Conservation (phyloP, 2,113 vertebrate species). For the Chionomys nivalis region DNA sequence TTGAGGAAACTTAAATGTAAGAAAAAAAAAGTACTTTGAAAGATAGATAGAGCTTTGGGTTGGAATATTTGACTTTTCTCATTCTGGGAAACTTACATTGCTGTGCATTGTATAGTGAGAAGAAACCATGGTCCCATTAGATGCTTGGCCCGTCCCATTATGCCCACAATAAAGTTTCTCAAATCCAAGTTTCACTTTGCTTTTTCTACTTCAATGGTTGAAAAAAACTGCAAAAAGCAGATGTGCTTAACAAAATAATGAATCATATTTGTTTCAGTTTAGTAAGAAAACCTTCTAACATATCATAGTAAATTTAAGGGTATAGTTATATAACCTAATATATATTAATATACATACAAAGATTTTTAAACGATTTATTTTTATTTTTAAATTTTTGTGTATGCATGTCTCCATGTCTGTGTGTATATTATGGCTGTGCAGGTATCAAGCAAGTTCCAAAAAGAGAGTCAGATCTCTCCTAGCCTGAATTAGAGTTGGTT, state of each 20-base stretch:
- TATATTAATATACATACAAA: not conserved
- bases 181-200: not conserved
- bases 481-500: too few species aligned
- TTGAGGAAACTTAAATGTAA: not conserved
- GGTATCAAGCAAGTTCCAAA: too few species aligned
- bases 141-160: not conserved
- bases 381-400: not conserved
- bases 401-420: not conserved
- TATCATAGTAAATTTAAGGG: not conserved
- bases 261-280: not conserved
- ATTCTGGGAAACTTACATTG: not conserved
- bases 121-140: not conserved
- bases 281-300: not conserved
- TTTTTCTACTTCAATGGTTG: not conserved
- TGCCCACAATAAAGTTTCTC: not conserved
- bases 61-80: not conserved
- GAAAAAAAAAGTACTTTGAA: not conserved
- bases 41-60: not conserved
- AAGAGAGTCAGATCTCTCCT: not conserved
- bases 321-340: not conserved
- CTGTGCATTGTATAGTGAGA: not conserved
- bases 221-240: not conserved
- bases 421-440: not conserved
- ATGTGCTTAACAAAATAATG: not conserved
- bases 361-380: not conserved